These are phyloP conservation scores for Spodoptera exigua DNA, from an alignment of 2,888 invertebrate genomes.

Conservation along the genomic window DNA sequence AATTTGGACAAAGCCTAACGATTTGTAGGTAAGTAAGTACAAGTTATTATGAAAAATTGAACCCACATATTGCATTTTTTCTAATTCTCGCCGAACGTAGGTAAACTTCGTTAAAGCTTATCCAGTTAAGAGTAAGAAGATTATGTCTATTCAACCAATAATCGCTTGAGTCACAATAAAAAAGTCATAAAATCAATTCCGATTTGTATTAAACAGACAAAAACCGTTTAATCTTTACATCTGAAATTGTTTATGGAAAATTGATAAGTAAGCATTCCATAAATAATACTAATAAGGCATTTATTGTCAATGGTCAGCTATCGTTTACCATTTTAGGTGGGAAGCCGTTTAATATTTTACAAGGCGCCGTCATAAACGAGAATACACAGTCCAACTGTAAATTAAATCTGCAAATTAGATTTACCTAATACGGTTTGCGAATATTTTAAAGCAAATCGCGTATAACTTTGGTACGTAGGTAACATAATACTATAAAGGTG, in stretches of 20 bases:
- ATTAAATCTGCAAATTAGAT: constrained; percentile 53
- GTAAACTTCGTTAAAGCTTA: constrained; percentile 8
- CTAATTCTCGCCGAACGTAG: background rate
- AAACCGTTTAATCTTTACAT: constrained; percentile 41
- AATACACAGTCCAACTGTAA: constrained; percentile 35
- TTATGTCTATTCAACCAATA: constrained; percentile 8
- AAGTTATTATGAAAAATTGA: constrained; percentile 9
- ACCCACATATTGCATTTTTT: background rate
- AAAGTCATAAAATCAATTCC: constrained; percentile 34
- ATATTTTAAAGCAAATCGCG: constrained; percentile 60
- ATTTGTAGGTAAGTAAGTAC: constrained; percentile 33
- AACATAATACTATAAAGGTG: constrained; percentile 75
- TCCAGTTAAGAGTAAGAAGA: constrained; percentile 1
- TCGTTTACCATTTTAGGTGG: constrained; percentile 39
- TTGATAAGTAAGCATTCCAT: constrained; percentile 32
- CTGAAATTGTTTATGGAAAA: constrained; percentile 19
- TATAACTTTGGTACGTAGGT: constrained; percentile 70
- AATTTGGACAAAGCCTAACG: constrained; percentile 19
- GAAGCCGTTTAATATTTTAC: constrained; percentile 30
- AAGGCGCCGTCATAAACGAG: constrained; percentile 40
- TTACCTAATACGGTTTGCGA: constrained; percentile 57
- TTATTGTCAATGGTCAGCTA: constrained; percentile 44
- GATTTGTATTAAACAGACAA: constrained; percentile 30
- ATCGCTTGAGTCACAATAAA: constrained; percentile 28
- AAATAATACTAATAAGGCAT: constrained; percentile 52